Percentiles rank a stretch among this genome's conserved stretches.
These are phyloP conservation scores for Macrosiphum euphorbiae DNA, from an alignment of 2,888 invertebrate species.

Conservation along the genomic window DNA sequence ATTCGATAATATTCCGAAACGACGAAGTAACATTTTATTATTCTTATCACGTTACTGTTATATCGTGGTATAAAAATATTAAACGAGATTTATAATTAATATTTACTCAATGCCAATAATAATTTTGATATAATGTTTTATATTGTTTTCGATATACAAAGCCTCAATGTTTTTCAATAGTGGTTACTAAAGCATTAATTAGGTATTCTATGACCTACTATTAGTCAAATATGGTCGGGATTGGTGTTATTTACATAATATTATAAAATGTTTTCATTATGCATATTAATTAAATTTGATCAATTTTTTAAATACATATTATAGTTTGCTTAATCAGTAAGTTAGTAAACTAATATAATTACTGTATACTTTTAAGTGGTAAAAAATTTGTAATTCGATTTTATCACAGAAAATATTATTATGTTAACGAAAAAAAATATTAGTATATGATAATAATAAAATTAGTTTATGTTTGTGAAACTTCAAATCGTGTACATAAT, in stretches of 20 bases:
- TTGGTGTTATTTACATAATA: not conserved
- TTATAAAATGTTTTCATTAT: not conserved
- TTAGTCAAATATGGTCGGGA: not conserved
- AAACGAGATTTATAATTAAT: not conserved
- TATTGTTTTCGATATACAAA: not conserved
- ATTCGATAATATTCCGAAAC: not conserved
- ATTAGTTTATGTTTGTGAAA: constrained; percentile 11
- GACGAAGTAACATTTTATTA: not conserved
- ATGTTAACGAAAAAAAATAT: not conserved
- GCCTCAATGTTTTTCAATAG: not conserved
- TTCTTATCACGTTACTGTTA: not conserved
- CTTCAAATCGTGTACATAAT: not conserved
- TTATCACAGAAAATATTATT: not conserved
- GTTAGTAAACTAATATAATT: not conserved
- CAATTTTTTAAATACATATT: not conserved
- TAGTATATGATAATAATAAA: not conserved
- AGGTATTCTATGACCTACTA: not conserved
- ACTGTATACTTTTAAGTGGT: not conserved
- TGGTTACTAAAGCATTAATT: not conserved
- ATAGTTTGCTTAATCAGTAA: not conserved
- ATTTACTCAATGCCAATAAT: not conserved
- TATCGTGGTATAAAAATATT: not conserved
- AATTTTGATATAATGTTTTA: not conserved
- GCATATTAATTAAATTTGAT: not conserved
- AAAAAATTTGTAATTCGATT: not conserved